Conservation (phyloP, 2,888 invertebrate genomes). For the Pteria penguin region DNA sequence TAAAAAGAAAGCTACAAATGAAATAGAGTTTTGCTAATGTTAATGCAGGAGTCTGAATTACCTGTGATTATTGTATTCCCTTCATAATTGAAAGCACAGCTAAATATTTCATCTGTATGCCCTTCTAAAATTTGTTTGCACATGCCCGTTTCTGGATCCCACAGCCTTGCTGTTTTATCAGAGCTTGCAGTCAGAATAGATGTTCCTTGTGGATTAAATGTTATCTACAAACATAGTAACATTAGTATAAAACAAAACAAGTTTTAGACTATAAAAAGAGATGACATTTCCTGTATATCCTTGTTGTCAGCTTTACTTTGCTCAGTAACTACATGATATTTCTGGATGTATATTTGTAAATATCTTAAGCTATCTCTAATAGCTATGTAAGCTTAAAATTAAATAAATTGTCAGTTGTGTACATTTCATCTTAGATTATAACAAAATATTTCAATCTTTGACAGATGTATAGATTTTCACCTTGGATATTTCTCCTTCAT, state of each 20-base stretch:
- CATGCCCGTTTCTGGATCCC: conserved; percentile 86
- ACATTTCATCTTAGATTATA: too few relatives aligned
- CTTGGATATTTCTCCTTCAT: conserved; percentile 80
- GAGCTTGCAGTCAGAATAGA: conserved; percentile 88
- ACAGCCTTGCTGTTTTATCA: conserved; percentile 87
- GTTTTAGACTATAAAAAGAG: too few relatives aligned
- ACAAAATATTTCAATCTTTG: background rate
- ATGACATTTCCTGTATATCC: too few relatives aligned
- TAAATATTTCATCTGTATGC: conserved; percentile 90
- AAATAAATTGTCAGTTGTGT: too few relatives aligned
- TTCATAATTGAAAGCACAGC: conserved; percentile 89
- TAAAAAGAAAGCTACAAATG: background rate
- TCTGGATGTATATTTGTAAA: too few relatives aligned
- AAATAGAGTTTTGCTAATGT: too few relatives aligned
- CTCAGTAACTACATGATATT: too few relatives aligned
- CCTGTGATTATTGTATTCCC: conserved; percentile 88
- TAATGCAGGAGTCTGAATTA: too few relatives aligned
- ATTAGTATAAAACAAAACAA: too few relatives aligned
- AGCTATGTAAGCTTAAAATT: too few relatives aligned
- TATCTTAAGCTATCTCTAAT: too few relatives aligned
- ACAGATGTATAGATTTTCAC: conserved; percentile 52
- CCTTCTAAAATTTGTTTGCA: conserved; percentile 88
- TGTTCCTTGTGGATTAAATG: conserved; percentile 89
- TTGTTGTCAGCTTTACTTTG: too few relatives aligned
- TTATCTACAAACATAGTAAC: conserved; percentile 85